Percentiles rank a stretch among this genome's conserved stretches.
Evolutionary conservation across 2,113 vertebrate species (phyloP).

Genomic region (Alligator mississippiensis): DNA sequence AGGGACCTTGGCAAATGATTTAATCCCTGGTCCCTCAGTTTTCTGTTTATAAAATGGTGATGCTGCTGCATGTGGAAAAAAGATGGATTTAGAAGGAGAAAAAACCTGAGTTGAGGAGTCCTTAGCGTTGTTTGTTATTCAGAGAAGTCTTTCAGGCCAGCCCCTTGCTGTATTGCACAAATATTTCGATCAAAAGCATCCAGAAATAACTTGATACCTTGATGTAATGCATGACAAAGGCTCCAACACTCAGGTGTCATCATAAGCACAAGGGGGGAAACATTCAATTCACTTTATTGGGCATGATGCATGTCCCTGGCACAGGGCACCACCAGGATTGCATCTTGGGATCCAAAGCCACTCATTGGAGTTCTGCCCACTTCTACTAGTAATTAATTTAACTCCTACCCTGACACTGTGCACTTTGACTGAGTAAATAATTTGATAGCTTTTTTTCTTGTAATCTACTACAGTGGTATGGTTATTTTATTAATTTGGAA

Average conservation of each 20-base stretch:
- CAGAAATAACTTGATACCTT: background rate
- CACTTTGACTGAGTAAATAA: background rate
- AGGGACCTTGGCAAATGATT: fast-evolving
- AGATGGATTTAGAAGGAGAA: background rate
- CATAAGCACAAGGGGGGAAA: fast-evolving
- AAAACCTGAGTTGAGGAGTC: background rate
- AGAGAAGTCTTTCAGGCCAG: background rate
- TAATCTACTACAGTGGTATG: background rate
- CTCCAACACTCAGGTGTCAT: fast-evolving
- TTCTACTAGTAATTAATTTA: background rate
- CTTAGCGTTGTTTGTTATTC: background rate
- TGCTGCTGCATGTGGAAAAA: background rate
- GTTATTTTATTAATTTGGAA: background rate
- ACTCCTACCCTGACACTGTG: background rate
- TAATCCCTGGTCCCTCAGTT: fast-evolving
- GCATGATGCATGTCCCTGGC: background rate
- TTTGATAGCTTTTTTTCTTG: background rate
- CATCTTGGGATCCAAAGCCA: background rate
- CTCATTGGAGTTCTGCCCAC: background rate
- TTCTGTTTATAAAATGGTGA: fast-evolving
- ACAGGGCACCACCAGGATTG: background rate
- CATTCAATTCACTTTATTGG: background rate
- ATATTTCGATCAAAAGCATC: background rate
- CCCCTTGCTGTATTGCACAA: fast-evolving
- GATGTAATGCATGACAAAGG: background rate